Evolutionary conservation across 2,888 invertebrate genomes (phyloP).

Genomic region (Drosophila mettleri): DNA sequence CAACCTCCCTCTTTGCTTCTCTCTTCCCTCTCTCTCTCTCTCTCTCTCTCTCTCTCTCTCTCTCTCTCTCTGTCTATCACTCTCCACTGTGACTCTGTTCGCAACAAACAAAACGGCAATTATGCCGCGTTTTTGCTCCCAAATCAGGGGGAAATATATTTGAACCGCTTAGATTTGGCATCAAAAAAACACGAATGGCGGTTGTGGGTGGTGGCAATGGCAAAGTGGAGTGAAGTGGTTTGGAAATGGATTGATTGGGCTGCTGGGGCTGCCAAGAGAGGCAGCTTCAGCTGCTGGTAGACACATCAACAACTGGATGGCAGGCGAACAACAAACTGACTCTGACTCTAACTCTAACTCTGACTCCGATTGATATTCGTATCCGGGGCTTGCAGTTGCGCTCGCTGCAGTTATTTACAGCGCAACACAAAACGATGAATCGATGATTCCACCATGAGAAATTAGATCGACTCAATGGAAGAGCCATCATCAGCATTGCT

Average conservation of each 20-base stretch:
- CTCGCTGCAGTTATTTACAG: constrained; percentile 69
- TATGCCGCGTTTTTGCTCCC: constrained; percentile 78
- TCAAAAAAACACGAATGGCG: constrained; percentile 57
- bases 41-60: constrained; percentile 1
- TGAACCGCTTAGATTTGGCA: constrained; percentile 78
- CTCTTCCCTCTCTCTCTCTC: not conserved
- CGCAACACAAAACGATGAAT: constrained; percentile 76
- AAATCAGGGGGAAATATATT: constrained; percentile 77
- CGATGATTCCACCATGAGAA: constrained; percentile 81
- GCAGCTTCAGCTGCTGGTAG: constrained; percentile 27
- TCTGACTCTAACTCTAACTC: constrained; percentile 6
- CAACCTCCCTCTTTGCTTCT: constrained; percentile 45
- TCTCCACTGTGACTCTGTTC: too few relatives aligned
- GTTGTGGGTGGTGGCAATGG: constrained; percentile 29
- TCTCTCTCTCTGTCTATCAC: too few relatives aligned
- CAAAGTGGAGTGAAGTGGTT: constrained; percentile 38
- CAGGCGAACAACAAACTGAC: constrained; percentile 3
- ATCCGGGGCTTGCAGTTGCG: constrained; percentile 41
- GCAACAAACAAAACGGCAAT: constrained; percentile 76
- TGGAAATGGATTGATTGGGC: constrained; percentile 65
- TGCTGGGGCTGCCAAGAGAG: constrained; percentile 29
- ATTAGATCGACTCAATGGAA: constrained; percentile 75
- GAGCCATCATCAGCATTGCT: constrained; percentile 74
- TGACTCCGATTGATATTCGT: constrained; percentile 25
- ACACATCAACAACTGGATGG: constrained; percentile 45